phyloP scores from a whole-genome alignment of 2,797 vertebrate species.

The Peromyscus nudipes region DNA sequence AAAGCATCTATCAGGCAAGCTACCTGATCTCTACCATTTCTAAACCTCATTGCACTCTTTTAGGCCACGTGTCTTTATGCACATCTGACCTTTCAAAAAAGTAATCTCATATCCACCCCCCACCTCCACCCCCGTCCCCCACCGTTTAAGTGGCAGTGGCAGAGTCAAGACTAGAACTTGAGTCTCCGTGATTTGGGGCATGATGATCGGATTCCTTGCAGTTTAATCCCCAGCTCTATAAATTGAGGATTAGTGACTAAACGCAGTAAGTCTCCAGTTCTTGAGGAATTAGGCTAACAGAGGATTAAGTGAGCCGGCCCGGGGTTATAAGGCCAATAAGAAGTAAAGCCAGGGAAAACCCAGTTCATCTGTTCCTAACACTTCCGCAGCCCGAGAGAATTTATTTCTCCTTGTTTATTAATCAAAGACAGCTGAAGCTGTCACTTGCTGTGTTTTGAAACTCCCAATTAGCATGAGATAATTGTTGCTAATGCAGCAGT shows the following conservation, averaged over 20 bases:
- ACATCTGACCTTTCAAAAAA: not conserved
- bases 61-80: not conserved
- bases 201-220: not conserved
- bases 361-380: not conserved
- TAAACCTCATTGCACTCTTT: not conserved
- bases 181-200: not conserved
- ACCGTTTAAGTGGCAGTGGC: not conserved
- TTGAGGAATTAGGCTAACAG: not conserved
- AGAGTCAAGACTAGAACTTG: not conserved
- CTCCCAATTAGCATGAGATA: conserved; percentile 42
- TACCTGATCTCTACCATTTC: not conserved
- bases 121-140: too few species aligned
- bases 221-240: conserved; percentile 1
- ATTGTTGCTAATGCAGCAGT: not conserved
- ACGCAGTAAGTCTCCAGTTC: not conserved
- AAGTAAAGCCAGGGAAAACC: not conserved
- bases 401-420: not conserved
- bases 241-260: conserved; percentile 23
- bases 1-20: not conserved
- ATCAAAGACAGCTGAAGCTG: not conserved
- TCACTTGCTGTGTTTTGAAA: conserved; percentile 11
- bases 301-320: not conserved
- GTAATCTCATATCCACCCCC: too few species aligned
- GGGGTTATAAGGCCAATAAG: not conserved
- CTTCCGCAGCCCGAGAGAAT: not conserved